Evolutionary conservation across 1,140 invertebrate species (phyloP), one percentile per base, ranked within the genome.

Genomic region (Solenopsis invicta): DNA sequence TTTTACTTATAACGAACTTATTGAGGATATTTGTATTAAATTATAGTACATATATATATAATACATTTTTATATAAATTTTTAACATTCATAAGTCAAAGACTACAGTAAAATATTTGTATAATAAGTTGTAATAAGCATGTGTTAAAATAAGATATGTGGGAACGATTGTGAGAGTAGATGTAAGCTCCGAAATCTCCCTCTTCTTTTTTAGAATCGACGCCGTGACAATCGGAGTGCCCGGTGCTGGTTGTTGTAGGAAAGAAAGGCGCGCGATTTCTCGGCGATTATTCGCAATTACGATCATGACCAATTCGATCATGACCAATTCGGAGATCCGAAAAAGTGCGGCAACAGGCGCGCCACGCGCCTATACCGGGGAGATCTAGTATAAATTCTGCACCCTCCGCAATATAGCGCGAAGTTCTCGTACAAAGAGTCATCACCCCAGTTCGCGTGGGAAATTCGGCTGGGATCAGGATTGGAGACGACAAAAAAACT

Each of bases 281-380:
- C 91, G 92, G 72, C 88, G 92, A 94, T 94, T 92, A 92, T 89
- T 88, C 61, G 87, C 89, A 93, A 94, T 94, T 94, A 93, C 87
- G 75, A 92, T 92, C 91, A 93, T 92, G 91, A 94, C 93, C 93
- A 94, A 94, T 94, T 89, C 85, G 90, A 92, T 92, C 91, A 93
- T 92, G 91, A 94, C 93, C 93, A 94, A 94, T 94, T 89, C 85
- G 90, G 72, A 61, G 66, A 82, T 56, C 37, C n/a, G 34, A 62
- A 88, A 91, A 88, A 74, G 72, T 52, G 90, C 78, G 76, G 62
- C 71, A 61, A 84, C 50, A 72, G 91, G 81, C 89, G 86, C 90
- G 93, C 89, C 93, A 94, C 93, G 93, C 92, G 93, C 71, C 91
- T 87, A 76, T 88, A 77, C 81, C 45, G 71, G 88, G 88, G 90